A percentile compares a stretch with the other conserved stretches of the same genome.
Evolutionary conservation across 2,797 vertebrate genomes (phyloP).

Genomic region (Orestias chungarensis): DNA sequence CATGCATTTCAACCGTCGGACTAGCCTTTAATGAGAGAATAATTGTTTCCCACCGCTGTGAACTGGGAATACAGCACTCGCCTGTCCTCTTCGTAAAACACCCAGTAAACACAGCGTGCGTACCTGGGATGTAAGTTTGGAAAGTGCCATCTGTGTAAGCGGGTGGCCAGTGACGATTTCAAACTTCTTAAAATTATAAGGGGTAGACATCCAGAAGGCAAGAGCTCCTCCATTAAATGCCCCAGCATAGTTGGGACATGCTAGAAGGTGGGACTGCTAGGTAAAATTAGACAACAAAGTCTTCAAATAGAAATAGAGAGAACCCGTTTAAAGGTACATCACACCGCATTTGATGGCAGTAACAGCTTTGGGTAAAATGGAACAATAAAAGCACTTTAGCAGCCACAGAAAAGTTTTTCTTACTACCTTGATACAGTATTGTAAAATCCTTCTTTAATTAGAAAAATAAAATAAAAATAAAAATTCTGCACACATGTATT

Average conservation of each 20-base stretch:
- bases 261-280: slow-evolving; percentile 16
- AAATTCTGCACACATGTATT: not conserved
- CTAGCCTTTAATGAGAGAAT: slow-evolving; percentile 70
- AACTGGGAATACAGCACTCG: slow-evolving; percentile 45
- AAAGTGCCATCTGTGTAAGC: slow-evolving; percentile 41
- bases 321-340: slow-evolving; percentile 56
- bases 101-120: slow-evolving; percentile 37
- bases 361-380: slow-evolving; percentile 38
- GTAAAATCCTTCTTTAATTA: not conserved
- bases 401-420: too few species aligned
- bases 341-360: slow-evolving; percentile 33
- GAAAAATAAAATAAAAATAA: not conserved
- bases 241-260: slow-evolving; percentile 6
- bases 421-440: not conserved
- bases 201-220: not conserved
- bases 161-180: slow-evolving; percentile 42
- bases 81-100: slow-evolving; percentile 29
- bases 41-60: slow-evolving; percentile 70
- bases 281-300: slow-evolving; percentile 54
- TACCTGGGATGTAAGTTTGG: slow-evolving; percentile 59
- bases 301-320: slow-evolving; percentile 56
- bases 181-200: slow-evolving; percentile 40
- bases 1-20: slow-evolving; percentile 32
- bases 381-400: too few species aligned
- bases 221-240: slow-evolving; percentile 50